phyloP scores from a whole-genome alignment of 1,140 invertebrate genomes.

The Cyclargus thomasi region DNA sequence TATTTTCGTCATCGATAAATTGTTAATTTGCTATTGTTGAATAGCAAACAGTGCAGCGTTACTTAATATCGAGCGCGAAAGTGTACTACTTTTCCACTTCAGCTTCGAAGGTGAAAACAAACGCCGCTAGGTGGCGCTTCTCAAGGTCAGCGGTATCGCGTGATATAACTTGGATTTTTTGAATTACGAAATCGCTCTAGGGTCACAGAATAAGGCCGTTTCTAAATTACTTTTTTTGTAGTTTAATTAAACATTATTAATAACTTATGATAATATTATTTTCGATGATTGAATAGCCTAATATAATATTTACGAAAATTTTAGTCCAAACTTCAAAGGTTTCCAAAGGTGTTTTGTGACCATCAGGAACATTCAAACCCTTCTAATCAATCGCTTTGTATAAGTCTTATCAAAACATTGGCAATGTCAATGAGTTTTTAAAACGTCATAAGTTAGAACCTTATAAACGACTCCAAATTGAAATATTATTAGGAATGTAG shows the following conservation, averaged over 20 bases:
- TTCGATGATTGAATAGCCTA: background rate
- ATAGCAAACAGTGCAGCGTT: slow-evolving; percentile 16
- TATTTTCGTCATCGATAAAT: slow-evolving; percentile 12
- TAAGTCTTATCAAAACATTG: no score
- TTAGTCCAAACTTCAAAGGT: no score
- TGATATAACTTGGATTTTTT: slow-evolving; percentile 34
- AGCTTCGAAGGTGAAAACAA: slow-evolving; percentile 39
- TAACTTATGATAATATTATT: background rate
- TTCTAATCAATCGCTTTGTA: no score
- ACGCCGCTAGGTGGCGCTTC: slow-evolving; percentile 35
- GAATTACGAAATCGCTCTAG: slow-evolving; percentile 35
- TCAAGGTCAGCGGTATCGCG: slow-evolving; percentile 43
- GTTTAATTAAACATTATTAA: background rate
- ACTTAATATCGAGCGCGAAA: slow-evolving; percentile 36
- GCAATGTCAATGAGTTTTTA: background rate
- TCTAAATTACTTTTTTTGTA: background rate
- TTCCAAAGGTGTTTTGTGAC: no score
- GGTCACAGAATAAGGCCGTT: slow-evolving; percentile 32
- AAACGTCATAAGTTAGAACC: background rate
- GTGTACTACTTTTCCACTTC: slow-evolving; percentile 37
- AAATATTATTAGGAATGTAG: slow-evolving; percentile 13
- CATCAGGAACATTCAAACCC: no score
- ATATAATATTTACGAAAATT: no score
- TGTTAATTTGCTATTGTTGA: slow-evolving; percentile 4
- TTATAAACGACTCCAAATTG: background rate